These are phyloP conservation scores for Erebia ligea DNA, from an alignment of 2,888 invertebrate species.

Conservation along the genomic window DNA sequence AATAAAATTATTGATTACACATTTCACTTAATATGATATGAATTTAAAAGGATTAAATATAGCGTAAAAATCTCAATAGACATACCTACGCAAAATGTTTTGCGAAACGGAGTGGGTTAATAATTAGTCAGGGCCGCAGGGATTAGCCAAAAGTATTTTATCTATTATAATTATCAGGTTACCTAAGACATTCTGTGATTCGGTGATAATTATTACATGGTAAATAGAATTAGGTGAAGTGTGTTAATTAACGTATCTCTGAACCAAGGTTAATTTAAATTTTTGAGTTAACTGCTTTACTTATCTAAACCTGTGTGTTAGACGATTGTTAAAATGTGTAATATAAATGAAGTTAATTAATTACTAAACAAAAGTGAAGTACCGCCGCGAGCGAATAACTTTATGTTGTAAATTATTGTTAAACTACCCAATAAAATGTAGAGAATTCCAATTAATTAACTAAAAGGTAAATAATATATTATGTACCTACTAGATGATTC, in stretches of 20 bases:
- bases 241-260: conserved; percentile 5
- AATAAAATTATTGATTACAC: no score
- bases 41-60: no score
- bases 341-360: background rate
- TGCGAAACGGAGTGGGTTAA: no score
- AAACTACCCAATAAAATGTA: conserved; percentile 22
- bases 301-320: background rate
- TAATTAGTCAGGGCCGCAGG: background rate
- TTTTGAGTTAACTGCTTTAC: background rate
- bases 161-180: conserved; percentile 16
- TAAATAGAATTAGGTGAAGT: conserved; percentile 16
- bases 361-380: background rate
- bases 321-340: background rate
- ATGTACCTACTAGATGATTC: no score
- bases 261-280: conserved; percentile 18
- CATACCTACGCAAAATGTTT: no score
- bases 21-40: no score
- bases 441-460: conserved; percentile 1
- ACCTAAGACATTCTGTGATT: background rate
- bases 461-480: no score
- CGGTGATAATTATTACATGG: conserved; percentile 18
- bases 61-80: no score
- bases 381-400: conserved; percentile 16
- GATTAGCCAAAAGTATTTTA: no score
- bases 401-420: conserved; percentile 21